Evolutionary conservation across 2,797 vertebrate species (phyloP).

Genomic region (Chrysocyon brachyurus): DNA sequence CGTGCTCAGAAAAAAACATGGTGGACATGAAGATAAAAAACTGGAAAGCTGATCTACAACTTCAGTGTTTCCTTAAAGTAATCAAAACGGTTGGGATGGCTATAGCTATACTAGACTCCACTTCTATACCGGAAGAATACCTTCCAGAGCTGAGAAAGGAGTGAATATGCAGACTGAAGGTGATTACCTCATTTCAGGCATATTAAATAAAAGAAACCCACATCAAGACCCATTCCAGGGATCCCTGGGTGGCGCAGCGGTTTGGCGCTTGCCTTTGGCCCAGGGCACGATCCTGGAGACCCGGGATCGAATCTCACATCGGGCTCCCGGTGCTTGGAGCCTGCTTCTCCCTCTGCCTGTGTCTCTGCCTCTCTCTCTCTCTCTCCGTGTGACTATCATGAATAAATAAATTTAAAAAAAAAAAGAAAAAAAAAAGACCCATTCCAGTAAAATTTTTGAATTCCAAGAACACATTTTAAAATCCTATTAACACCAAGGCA

Average conservation of each 20-base stretch:
- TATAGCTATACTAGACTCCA: not conserved
- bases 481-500: not conserved
- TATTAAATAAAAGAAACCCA: not conserved
- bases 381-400: too few species aligned
- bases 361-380: too few species aligned
- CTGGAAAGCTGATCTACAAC: not conserved
- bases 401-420: too few species aligned
- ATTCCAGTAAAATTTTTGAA: not conserved
- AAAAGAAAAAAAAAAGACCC: not conserved
- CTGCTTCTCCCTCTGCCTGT: too few species aligned
- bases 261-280: too few species aligned
- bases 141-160: not conserved
- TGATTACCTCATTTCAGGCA: not conserved
- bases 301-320: too few species aligned
- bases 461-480: constrained; percentile 33
- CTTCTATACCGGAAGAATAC: not conserved
- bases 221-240: not conserved
- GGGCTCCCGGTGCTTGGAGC: too few species aligned
- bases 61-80: not conserved
- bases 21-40: not conserved
- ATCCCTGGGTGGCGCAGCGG: too few species aligned
- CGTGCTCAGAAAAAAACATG: not conserved
- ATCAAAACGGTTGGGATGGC: not conserved
- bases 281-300: too few species aligned
- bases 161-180: not conserved